These are phyloP conservation scores for Cheilosia pagana DNA, from an alignment of 2,888 invertebrate species.

Conservation along the genomic window DNA sequence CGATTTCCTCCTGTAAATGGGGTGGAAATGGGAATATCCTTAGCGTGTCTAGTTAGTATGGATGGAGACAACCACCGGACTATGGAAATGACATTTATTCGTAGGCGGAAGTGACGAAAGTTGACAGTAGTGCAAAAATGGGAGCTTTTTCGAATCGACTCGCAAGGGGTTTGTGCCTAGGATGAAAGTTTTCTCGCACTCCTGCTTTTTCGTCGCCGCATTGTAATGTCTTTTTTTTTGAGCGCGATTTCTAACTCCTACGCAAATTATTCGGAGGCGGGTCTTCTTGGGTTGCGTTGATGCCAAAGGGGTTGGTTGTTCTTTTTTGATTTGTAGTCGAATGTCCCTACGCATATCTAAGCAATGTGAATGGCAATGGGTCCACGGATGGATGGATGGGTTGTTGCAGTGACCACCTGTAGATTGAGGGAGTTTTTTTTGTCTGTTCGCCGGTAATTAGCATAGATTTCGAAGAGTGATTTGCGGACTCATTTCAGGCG, in stretches of 20 bases:
- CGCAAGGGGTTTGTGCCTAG: constrained; percentile 42
- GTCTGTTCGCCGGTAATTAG: neutral
- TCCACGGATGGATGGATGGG: neutral
- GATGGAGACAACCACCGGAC: constrained; percentile 31
- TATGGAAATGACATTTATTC: constrained; percentile 43
- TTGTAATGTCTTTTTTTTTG: neutral
- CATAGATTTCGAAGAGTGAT: neutral
- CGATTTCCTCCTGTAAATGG: constrained; percentile 43
- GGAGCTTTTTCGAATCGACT: constrained; percentile 46
- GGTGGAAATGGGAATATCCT: constrained; percentile 27
- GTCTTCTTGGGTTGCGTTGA: constrained; percentile 48
- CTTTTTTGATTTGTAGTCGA: constrained; percentile 45
- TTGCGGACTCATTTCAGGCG: neutral
- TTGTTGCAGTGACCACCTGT: constrained; percentile 26
- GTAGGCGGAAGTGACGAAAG: constrained; percentile 62
- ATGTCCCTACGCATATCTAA: constrained; percentile 12
- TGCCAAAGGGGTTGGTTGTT: constrained; percentile 25
- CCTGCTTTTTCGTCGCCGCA: neutral
- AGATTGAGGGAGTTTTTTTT: neutral
- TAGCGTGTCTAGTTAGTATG: constrained; percentile 42
- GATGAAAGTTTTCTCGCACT: constrained; percentile 14
- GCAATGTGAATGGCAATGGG: neutral
- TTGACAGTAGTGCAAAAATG: constrained; percentile 9
- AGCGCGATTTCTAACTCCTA: constrained; percentile 52
- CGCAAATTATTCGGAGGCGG: constrained; percentile 61